A percentile compares a stretch with the other conserved stretches of the same genome.
These are phyloP conservation scores for Norana najaformis DNA, from an alignment of 2,888 invertebrate species.

Conservation along the genomic window DNA sequence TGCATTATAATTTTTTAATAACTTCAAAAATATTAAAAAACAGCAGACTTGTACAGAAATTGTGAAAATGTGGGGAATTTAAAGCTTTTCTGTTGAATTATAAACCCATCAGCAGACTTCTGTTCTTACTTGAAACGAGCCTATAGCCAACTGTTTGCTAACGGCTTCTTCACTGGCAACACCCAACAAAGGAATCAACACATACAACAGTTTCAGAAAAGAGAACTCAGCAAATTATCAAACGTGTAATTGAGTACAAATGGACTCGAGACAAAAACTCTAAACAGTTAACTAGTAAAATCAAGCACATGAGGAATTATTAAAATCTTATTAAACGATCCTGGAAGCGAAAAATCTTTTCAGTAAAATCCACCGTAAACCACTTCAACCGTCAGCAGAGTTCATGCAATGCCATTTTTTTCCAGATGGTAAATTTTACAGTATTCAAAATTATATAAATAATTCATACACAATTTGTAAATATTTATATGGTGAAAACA, in stretches of 20 bases:
- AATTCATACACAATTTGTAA: background rate
- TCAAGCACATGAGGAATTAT: background rate
- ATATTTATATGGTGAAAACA: background rate
- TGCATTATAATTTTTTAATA: background rate
- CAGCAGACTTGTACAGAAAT: background rate
- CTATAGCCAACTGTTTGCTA: background rate
- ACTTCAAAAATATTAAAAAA: background rate
- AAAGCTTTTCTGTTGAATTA: background rate
- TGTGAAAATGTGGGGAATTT: background rate
- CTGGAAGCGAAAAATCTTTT: background rate
- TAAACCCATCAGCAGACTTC: background rate
- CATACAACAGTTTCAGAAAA: background rate
- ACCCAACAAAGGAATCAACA: background rate
- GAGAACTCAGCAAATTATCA: background rate
- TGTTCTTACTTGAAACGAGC: background rate
- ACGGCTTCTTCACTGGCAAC: too few relatives aligned
- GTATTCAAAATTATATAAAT: background rate
- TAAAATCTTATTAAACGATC: background rate
- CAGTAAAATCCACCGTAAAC: background rate
- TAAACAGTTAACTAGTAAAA: background rate
- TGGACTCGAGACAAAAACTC: background rate
- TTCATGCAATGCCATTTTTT: background rate
- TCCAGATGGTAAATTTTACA: background rate
- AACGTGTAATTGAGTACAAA: background rate
- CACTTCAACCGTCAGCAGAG: background rate